Conservation (phyloP, 2,797 vertebrate genomes). For the Poeciliopsis turneri region DNA sequence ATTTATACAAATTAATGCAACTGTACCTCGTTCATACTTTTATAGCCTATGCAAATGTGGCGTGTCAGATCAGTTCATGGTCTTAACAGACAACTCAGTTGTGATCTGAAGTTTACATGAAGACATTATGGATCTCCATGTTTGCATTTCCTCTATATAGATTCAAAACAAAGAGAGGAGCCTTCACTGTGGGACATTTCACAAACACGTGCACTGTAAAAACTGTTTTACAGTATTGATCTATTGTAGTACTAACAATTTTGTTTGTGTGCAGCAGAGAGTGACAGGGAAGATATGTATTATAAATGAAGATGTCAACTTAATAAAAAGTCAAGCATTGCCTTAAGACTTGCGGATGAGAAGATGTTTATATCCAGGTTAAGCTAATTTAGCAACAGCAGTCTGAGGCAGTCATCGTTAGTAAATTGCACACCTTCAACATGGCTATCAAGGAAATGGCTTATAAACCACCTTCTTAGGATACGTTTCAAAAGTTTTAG, state of each 20-base stretch:
- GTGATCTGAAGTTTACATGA: conserved; percentile 5
- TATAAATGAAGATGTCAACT: not conserved
- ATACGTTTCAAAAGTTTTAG: no score
- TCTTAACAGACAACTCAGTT: conserved; percentile 8
- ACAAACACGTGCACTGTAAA: not conserved
- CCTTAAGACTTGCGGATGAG: not conserved
- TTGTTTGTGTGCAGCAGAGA: not conserved
- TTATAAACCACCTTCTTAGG: no score
- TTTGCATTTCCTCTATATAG: not conserved
- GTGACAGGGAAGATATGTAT: not conserved
- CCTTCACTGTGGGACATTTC: not conserved
- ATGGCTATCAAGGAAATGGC: no score
- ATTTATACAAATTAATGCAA: conserved; percentile 40
- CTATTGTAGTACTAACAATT: not conserved
- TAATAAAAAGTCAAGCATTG: not conserved
- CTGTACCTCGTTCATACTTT: conserved; percentile 3
- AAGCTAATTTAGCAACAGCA: not conserved
- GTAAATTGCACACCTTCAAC: no score
- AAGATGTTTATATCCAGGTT: not conserved
- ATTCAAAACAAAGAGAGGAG: not conserved
- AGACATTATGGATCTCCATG: conserved; percentile 10
- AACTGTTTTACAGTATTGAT: not conserved
- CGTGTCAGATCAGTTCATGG: conserved; percentile 11
- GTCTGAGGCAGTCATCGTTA: no score
- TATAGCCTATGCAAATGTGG: conserved; percentile 57